Evolutionary conservation across 2,888 invertebrate genomes (phyloP).

Genomic region (Sminthurides aquaticus): DNA sequence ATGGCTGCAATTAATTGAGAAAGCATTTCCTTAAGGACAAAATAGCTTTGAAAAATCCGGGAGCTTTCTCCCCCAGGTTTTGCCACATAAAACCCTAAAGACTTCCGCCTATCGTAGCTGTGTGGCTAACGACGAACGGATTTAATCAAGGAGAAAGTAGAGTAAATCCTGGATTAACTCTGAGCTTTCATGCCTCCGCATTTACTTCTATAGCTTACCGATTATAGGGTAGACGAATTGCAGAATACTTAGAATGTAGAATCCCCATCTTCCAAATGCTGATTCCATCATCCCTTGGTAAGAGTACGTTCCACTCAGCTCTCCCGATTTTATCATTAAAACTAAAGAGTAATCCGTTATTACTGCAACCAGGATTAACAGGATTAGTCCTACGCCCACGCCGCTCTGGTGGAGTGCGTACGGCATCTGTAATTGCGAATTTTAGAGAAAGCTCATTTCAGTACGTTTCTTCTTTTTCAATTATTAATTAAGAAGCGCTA

Average conservation of each 20-base stretch:
- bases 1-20: conserved; percentile 57
- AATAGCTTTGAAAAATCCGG: too few relatives aligned
- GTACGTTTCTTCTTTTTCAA: neutral
- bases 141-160: too few relatives aligned
- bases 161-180: neutral
- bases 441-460: neutral
- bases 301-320: conserved; percentile 67
- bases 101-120: too few relatives aligned
- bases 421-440: conserved; percentile 52
- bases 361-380: conserved; percentile 63
- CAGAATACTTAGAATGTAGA: conserved; percentile 63
- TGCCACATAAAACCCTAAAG: neutral
- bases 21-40: neutral
- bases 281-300: conserved; percentile 69
- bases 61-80: neutral
- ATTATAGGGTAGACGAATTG: conserved; percentile 79
- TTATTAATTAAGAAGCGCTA: neutral
- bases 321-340: conserved; percentile 67
- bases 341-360: conserved; percentile 75
- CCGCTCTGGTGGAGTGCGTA: conserved; percentile 73
- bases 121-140: too few relatives aligned
- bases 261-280: conserved; percentile 70
- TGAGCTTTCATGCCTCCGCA: neutral
- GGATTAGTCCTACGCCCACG: conserved; percentile 64
- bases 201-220: conserved; percentile 52